Base-by-base conservation (phyloP, 2,797 vertebrate species). In the Chloroceryle amazona region DNA sequence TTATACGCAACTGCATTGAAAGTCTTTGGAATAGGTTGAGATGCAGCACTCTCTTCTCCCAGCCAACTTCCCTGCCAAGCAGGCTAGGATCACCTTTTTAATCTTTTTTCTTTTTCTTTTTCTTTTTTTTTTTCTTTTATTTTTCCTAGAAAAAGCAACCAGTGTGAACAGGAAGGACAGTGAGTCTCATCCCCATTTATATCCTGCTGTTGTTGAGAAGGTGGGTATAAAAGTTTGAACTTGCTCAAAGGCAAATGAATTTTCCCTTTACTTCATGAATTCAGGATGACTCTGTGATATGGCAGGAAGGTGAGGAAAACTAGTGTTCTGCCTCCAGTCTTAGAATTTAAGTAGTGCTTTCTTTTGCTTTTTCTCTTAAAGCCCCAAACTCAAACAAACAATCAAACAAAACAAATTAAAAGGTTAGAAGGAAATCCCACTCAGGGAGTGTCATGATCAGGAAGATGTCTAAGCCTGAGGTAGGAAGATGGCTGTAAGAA, bases 301-400 rank as follows among this genome's bases (percentile, higher is more conserved):
- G n/a, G 3, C 9, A 67, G 49, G 20, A 51, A 47, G 47, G 67
- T 41, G 33, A 63, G 28, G 14, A 46, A 31, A 55, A 72, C 28
- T 21, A 7, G 1, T 37, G 15, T 33, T 74, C 26, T 78, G 19
- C 44, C 6, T 31, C 35, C 20, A 81, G 39, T 33, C 22, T 74
- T 47, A 8, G 6, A 66, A 8, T 13, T 47, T 26, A 55, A 88
- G 25, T 3, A 41, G 8, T 4, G 3, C 8, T 81, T 52, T 31
- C 2, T 44, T 90, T 42, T n/a, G 2, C 6, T 17, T 58, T 54
- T 81, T 60, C 10, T 65, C 22, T 68, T 57, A 79, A 84, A 65
- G n/a, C 2, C 13, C 2, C 25, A 47, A 85, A 51, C 2, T 1
- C 7, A 68, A 37, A 14, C 1, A 44, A 28, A 22, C 5, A 5